Percentiles rank a stretch among this genome's conserved stretches.
phyloP scores from a whole-genome alignment of 2,888 invertebrate genomes.

The Hemaris fuciformis region DNA sequence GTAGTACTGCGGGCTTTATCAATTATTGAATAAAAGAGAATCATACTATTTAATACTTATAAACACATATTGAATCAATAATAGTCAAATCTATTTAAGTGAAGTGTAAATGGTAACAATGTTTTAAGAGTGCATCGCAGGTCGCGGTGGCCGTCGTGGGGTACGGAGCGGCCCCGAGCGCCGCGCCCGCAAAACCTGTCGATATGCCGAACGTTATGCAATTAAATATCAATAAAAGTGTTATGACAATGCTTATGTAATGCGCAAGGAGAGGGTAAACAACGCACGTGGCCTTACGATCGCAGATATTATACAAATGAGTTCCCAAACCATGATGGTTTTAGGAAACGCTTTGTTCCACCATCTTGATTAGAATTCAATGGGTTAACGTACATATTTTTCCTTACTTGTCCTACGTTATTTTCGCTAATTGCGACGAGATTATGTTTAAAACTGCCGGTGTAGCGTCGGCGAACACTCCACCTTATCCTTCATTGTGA shows the following conservation, averaged over 20 bases:
- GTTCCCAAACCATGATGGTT: constrained; percentile 49
- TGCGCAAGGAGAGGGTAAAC: constrained; percentile 17
- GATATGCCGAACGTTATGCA: constrained; percentile 30
- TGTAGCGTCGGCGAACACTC: background rate
- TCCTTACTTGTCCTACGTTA: constrained; percentile 19
- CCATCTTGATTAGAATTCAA: constrained; percentile 53
- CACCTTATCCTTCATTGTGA: background rate
- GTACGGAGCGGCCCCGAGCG: background rate
- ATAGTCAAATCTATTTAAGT: constrained; percentile 19
- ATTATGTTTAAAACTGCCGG: background rate
- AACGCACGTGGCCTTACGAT: constrained; percentile 43
- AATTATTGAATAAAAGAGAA: background rate
- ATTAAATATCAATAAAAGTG: constrained; percentile 34
- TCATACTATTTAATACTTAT: background rate
- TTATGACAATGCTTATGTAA: constrained; percentile 43
- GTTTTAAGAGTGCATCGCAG: background rate
- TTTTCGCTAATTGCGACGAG: constrained; percentile 5
- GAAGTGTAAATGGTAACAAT: constrained; percentile 10
- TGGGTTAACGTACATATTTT: constrained; percentile 43
- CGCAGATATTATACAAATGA: constrained; percentile 40
- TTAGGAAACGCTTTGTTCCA: constrained; percentile 50
- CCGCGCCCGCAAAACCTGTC: constrained; percentile 23
- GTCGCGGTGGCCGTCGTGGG: background rate
- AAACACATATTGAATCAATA: background rate
- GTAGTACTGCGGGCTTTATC: too few species aligned